Conservation (phyloP, 2,797 vertebrate species). For the Catharus ustulatus region DNA sequence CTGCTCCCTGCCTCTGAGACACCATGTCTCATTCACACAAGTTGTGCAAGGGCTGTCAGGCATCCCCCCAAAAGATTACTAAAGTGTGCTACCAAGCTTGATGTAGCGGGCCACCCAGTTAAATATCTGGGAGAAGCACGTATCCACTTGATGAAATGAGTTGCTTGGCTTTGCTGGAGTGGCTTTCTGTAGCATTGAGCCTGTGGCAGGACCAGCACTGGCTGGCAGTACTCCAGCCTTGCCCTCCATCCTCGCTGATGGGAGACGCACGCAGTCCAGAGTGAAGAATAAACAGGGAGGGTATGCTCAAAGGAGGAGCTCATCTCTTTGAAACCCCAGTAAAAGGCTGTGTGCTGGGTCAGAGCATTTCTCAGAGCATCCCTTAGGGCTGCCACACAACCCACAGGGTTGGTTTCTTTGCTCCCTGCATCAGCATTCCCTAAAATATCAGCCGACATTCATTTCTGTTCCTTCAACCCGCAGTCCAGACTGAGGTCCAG, state of each 20-base stretch:
- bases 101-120: not conserved
- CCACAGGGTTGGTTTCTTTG: not conserved
- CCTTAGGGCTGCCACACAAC: not conserved
- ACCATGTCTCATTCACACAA: not conserved
- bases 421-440: not conserved
- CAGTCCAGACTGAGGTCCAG: not conserved
- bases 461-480: not conserved
- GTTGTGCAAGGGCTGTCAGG: not conserved
- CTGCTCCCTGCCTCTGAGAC: not conserved
- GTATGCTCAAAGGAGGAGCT: not conserved
- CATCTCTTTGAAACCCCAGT: rapidly evolving
- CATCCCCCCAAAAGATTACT: not conserved
- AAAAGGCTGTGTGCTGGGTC: not conserved
- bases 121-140: not conserved
- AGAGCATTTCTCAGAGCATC: not conserved
- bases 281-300: not conserved
- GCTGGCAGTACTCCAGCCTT: not conserved
- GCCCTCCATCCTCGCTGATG: not conserved
- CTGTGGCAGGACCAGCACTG: not conserved
- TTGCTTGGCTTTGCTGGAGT: not conserved
- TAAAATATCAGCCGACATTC: not conserved
- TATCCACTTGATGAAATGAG: not conserved
- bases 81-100: not conserved
- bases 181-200: not conserved
- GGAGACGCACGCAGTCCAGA: not conserved